phyloP scores from a whole-genome alignment of 2,888 invertebrate genomes.

The Maniola hyperantus region DNA sequence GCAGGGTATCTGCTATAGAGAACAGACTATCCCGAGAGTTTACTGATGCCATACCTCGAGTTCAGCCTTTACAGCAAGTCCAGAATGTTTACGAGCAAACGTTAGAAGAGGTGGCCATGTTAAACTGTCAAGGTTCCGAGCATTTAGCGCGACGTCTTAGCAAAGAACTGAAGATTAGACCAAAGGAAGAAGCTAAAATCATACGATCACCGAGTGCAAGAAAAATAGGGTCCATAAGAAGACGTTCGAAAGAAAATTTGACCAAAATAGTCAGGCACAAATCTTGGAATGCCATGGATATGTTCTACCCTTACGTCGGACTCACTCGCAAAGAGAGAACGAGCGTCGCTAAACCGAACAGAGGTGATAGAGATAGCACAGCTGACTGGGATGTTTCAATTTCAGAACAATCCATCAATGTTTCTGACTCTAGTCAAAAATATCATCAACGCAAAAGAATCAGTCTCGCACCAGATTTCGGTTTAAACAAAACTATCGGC shows the following conservation, averaged over 20 bases:
- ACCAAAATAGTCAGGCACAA: conserved; percentile 83
- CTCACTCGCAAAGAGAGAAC: conserved; percentile 75
- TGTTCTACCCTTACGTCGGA: conserved; percentile 80
- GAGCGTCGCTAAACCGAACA: conserved; percentile 59
- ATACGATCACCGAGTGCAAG: conserved; percentile 91
- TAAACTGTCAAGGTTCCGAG: conserved; percentile 85
- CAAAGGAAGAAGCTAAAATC: conserved; percentile 86
- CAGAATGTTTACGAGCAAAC: conserved; percentile 89
- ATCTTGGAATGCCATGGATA: conserved; percentile 84
- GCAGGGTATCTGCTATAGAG: conserved; percentile 88
- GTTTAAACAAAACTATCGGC: conserved; percentile 61
- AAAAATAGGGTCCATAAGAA: conserved; percentile 89
- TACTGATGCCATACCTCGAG: conserved; percentile 72
- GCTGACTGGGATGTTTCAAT: conserved; percentile 62
- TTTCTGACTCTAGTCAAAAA: conserved; percentile 59
- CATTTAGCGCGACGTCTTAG: conserved; percentile 87
- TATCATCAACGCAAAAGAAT: conserved; percentile 64
- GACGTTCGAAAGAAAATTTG: conserved; percentile 86
- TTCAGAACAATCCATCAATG: conserved; percentile 57
- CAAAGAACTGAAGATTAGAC: conserved; percentile 88
- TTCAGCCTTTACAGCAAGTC: conserved; percentile 84
- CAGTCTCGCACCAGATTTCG: conserved; percentile 63
- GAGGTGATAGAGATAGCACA: conserved; percentile 49
- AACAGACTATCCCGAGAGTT: conserved; percentile 87
- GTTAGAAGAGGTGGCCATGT: conserved; percentile 85